Percentiles rank a stretch among this genome's conserved stretches.
phyloP scores from a whole-genome alignment of 2,888 invertebrate species.

The Malacosoma neustria region DNA sequence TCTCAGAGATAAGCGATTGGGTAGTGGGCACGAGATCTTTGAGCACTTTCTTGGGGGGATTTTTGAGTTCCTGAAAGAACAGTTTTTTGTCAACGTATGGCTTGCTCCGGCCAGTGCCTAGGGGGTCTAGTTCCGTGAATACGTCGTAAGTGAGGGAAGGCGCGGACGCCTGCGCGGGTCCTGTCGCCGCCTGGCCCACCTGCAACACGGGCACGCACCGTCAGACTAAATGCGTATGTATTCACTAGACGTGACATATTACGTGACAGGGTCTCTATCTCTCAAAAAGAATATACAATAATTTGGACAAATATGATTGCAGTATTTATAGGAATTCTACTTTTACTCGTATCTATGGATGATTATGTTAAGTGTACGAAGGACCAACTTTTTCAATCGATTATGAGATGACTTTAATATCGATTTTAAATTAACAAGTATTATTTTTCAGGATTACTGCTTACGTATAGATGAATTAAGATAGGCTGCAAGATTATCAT shows the following conservation, averaged over 20 bases:
- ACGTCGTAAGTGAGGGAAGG: conserved; percentile 80
- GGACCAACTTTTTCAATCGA: not conserved
- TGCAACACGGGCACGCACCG: conserved; percentile 58
- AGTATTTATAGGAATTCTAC: no score
- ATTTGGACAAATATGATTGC: no score
- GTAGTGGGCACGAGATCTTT: conserved; percentile 83
- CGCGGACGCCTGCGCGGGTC: conserved; percentile 43
- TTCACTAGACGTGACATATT: not conserved
- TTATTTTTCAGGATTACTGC: no score
- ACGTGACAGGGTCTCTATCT: not conserved
- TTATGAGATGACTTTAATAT: not conserved
- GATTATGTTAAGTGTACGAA: not conserved
- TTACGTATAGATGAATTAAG: no score
- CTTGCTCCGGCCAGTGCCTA: conserved; percentile 92
- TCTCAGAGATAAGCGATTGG: conserved; percentile 49
- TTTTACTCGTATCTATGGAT: not conserved
- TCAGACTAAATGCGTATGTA: conserved; percentile 26
- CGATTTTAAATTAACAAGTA: no score
- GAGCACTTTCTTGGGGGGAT: conserved; percentile 93
- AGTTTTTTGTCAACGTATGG: conserved; percentile 97
- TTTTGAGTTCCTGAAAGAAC: conserved; percentile 96
- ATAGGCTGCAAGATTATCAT: no score
- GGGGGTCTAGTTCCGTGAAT: conserved; percentile 94
- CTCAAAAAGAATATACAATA: no score
- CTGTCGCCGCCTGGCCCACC: conserved; percentile 54